Evolutionary conservation across 2,888 invertebrate genomes (phyloP), one percentile per base, ranked within the genome.

Genomic region (Didymodactylos carnosus): DNA sequence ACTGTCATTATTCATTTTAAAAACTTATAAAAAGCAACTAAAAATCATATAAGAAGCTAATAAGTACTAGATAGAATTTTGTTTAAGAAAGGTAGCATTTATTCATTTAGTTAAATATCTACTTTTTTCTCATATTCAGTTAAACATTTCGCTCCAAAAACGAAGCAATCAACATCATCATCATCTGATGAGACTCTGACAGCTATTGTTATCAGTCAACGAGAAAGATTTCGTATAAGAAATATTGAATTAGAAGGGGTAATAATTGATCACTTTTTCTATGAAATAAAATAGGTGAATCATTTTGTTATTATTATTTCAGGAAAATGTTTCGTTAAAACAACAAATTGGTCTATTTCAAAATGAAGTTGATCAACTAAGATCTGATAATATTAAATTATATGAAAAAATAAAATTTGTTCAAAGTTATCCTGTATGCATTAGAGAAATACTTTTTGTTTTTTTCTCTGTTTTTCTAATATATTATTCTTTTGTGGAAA

Each of bases 321-420:
- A 83, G 83, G 80, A 84, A 80, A 80, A 80, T 25, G 75, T 82
- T 39, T 80, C 82, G 39, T 82, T 83, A 76, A 83, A 83, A 75
- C 84, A 84, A 75, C 84, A 85, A 78, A 77, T 83, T 39, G 80
- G 80, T 19, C 76, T 83, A 75, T 78, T 84, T 29, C 83, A 84
- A 77, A 82, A 81, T 73, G 85, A 86, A 78, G 80, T 84, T 73
- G 85, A 86, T 78, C 82, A 83, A 75, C 79, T 86, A 19, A 79
- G 84, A 72, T 82, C 83, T 1, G 86, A 86, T 79, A 86, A 86
- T 77, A 81, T 86, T 39, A 85, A 85, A 77, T 80, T 86, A 73
- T 86, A 85, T 76, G 86, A 86, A 79, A 86, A 86, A 78, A 85
- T 86, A 72, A 81, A 84, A 72, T 86, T 85, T 79, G 80, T 86